Percentiles rank a stretch among this genome's conserved stretches.
phyloP scores from a whole-genome alignment of 2,888 invertebrate species.

The Isoperla grammatica region DNA sequence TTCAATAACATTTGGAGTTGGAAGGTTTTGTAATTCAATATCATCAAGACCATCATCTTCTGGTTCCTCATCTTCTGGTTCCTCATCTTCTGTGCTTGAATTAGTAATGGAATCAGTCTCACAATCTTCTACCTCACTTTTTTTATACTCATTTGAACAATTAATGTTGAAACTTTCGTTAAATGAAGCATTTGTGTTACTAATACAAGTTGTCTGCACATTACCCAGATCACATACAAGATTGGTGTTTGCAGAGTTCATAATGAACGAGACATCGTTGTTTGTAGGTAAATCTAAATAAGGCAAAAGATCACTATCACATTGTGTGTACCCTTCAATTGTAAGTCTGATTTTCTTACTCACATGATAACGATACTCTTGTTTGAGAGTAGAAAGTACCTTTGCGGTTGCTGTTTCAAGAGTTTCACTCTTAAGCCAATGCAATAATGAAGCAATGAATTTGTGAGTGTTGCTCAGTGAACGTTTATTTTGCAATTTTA shows the following conservation, averaged over 20 bases:
- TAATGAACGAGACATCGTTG: background rate
- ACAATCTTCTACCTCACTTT: too few relatives aligned
- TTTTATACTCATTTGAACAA: too few relatives aligned
- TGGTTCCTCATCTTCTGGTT: background rate
- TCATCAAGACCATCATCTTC: slow-evolving; percentile 6
- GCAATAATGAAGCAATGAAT: slow-evolving; percentile 62
- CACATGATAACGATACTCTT: slow-evolving; percentile 49
- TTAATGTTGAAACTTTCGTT: too few relatives aligned
- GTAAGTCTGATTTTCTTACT: slow-evolving; percentile 55
- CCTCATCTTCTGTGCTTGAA: background rate
- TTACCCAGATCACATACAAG: too few relatives aligned
- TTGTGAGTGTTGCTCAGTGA: slow-evolving; percentile 57
- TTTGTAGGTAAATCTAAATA: slow-evolving; percentile 46
- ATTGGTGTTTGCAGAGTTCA: too few relatives aligned
- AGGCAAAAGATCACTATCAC: slow-evolving; percentile 53
- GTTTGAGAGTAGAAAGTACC: slow-evolving; percentile 42
- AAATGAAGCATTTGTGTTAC: too few relatives aligned
- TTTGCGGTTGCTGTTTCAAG: slow-evolving; percentile 62
- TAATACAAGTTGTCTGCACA: too few relatives aligned
- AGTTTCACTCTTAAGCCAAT: slow-evolving; percentile 69
- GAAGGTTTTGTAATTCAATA: slow-evolving; percentile 24
- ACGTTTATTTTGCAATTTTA: slow-evolving; percentile 54
- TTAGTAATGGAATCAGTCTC: background rate
- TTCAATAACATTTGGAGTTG: slow-evolving; percentile 28
- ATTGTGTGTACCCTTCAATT: slow-evolving; percentile 58